Base-by-base conservation (phyloP, 2,113 vertebrate species). In the Anhinga anhinga region DNA sequence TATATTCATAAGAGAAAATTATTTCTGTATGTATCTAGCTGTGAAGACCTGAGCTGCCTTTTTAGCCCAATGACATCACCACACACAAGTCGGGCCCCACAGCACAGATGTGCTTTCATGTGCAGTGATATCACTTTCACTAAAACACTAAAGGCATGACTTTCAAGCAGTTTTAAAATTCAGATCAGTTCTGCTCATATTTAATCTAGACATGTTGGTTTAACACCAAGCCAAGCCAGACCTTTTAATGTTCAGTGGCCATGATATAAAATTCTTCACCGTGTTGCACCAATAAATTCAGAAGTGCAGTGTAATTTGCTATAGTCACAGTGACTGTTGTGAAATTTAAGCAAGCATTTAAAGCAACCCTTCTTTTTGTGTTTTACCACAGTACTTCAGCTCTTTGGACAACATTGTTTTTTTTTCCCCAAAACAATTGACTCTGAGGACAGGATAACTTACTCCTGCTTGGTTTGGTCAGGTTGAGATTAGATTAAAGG, bases 191-290 rank as follows among this genome's bases (percentile, higher is more conserved):
- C 95, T 96, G 97, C 93, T 94, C 95, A 96, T 98, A 98, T 98
- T 98, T 98, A 98, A 98, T 98, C 95, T 93, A 96, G 98, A 98
- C 97, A 97, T 98, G 97, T 98, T 98, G 96, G 96, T 98, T 98
- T 98, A 98, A 98, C 98, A 97, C 95, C 97, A 98, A 97, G 97
- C 97, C 98, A 98, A 96, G 96, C 84, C 95, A 98, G 98, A 98
- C 98, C 97, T 98, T 98, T 98, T 95, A 98, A 98, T 97, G 98
- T 98, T 98, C 98, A 98, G 91, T 97, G 96, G 87, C 96, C 97
- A 89, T 95, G 94, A 97, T 97, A 98, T 98, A 98, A 98, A 98
- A 97, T 98, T 97, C 92, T 97, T 97, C 96, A 89, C 93, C 5
- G 66, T 93, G 95, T 98, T 98, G 94, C 93, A 96, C 96, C 96